phyloP scores from a whole-genome alignment of 1,140 invertebrate genomes.

The Pseudomyrmex dendroicus region DNA sequence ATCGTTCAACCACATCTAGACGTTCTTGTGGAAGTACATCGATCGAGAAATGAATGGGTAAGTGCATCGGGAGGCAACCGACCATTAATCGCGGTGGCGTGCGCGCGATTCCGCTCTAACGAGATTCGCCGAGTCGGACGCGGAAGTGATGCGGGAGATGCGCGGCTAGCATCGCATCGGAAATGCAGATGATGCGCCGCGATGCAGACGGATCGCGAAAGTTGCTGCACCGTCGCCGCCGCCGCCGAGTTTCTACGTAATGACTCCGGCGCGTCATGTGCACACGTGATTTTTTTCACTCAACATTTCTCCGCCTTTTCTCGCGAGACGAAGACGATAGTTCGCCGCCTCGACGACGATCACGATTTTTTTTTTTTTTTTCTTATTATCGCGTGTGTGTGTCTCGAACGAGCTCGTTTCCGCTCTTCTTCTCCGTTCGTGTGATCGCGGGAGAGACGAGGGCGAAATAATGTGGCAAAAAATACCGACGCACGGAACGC shows the following conservation, averaged over 20 bases:
- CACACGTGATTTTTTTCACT: slow-evolving; percentile 33
- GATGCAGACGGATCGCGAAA: slow-evolving; percentile 40
- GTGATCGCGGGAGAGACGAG: neutral
- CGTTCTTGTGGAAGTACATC: neutral
- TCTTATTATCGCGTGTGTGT: slow-evolving; percentile 2
- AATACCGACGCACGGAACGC: too few species aligned
- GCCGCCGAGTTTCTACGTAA: slow-evolving; percentile 73
- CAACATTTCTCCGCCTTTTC: slow-evolving; percentile 18
- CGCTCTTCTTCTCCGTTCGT: slow-evolving; percentile 15
- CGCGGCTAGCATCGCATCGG: slow-evolving; percentile 25
- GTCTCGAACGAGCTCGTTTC: neutral
- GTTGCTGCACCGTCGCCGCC: slow-evolving; percentile 35
- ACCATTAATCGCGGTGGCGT: neutral
- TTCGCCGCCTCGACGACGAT: neutral
- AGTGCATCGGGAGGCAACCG: neutral
- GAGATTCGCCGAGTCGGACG: slow-evolving; percentile 69
- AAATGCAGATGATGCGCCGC: slow-evolving; percentile 69
- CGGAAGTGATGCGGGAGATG: slow-evolving; percentile 66
- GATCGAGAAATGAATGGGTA: neutral
- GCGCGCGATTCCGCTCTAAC: slow-evolving; percentile 48
- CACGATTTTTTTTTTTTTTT: slow-evolving; percentile 32
- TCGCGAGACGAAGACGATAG: neutral
- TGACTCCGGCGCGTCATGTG: slow-evolving; percentile 48
- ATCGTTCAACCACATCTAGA: too few species aligned
- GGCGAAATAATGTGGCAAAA: neutral